Evolutionary conservation across 2,113 vertebrate genomes (phyloP).

Genomic region (Melanerpes formicivorus): DNA sequence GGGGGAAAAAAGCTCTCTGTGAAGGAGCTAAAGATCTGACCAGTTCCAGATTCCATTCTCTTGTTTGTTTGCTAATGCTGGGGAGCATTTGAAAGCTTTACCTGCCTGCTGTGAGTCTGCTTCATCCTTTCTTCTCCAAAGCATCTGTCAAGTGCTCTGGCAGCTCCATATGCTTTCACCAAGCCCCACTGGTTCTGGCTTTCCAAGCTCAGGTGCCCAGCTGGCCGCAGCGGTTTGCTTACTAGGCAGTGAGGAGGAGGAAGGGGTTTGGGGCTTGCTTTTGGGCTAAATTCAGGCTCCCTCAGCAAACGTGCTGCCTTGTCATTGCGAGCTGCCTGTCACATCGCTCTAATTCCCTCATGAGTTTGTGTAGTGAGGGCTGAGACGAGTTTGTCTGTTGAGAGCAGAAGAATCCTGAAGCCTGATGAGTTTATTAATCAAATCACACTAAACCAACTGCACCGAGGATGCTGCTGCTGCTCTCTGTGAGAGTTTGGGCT

Average conservation of each 20-base stretch:
- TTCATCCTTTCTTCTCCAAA: slow-evolving; percentile 2
- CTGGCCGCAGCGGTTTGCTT: slow-evolving; percentile 42
- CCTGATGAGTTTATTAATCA: slow-evolving; percentile 47
- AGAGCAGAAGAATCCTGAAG: slow-evolving; percentile 20
- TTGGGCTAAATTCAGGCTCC: slow-evolving; percentile 12
- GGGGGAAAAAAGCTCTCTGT: not conserved
- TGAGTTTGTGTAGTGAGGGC: slow-evolving; percentile 16
- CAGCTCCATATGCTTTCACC: slow-evolving; percentile 52
- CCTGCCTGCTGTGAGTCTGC: not conserved
- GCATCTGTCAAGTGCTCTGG: slow-evolving; percentile 25
- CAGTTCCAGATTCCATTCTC: not conserved
- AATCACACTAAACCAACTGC: slow-evolving; percentile 25
- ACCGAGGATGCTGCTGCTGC: slow-evolving; percentile 11
- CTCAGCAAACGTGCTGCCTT: not conserved
- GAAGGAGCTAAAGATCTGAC: not conserved
- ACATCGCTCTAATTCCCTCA: not conserved
- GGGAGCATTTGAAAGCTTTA: not conserved
- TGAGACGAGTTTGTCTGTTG: slow-evolving; percentile 43
- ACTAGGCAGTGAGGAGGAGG: not conserved
- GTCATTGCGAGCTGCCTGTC: slow-evolving; percentile 40
- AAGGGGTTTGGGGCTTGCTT: slow-evolving; percentile 20
- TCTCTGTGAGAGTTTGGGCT: not conserved
- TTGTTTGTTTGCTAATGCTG: not conserved
- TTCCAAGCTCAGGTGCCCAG: not conserved
- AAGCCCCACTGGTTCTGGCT: not conserved